These are phyloP conservation scores for Lydus trimaculatus DNA, from an alignment of 2,888 invertebrate species.

Conservation along the genomic window DNA sequence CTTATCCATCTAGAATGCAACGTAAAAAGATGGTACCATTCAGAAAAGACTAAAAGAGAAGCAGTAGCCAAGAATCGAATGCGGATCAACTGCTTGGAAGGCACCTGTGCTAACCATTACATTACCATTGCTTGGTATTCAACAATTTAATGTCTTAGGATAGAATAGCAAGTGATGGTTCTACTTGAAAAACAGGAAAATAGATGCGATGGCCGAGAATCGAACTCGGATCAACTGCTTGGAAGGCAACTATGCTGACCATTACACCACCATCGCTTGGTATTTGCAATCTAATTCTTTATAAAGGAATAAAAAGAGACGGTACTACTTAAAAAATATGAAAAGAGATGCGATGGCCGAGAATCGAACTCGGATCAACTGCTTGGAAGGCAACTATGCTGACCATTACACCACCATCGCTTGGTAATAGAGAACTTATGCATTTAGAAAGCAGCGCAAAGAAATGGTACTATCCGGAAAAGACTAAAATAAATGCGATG, in stretches of 20 bases:
- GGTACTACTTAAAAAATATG: not conserved
- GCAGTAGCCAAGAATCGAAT: slow-evolving; percentile 63
- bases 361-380: slow-evolving; percentile 56
- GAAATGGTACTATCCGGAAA: not conserved
- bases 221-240: slow-evolving; percentile 4
- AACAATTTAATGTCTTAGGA: too few species aligned
- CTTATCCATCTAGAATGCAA: not conserved
- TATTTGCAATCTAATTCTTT: not conserved
- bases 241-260: slow-evolving; percentile 1
- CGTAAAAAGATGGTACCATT: too few species aligned
- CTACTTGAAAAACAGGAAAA: not conserved
- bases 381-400: slow-evolving; percentile 62
- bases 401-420: slow-evolving; percentile 53
- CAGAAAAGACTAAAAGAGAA: slow-evolving; percentile 26
- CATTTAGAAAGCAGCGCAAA: not conserved
- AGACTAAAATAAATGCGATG: not conserved
- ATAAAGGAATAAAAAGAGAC: not conserved
- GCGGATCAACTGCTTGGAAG: slow-evolving; percentile 63
- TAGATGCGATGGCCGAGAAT: slow-evolving; percentile 52
- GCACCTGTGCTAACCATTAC: slow-evolving; percentile 63
- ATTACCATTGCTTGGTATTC: slow-evolving; percentile 56
- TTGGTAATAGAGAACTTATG: not conserved
- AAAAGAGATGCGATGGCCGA: not conserved
- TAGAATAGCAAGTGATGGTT: too few species aligned
- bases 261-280: not conserved